A percentile compares a stretch with the other conserved stretches of the same genome.
Conservation (phyloP, 2,888 invertebrate species). For the Brachyptera risi region DNA sequence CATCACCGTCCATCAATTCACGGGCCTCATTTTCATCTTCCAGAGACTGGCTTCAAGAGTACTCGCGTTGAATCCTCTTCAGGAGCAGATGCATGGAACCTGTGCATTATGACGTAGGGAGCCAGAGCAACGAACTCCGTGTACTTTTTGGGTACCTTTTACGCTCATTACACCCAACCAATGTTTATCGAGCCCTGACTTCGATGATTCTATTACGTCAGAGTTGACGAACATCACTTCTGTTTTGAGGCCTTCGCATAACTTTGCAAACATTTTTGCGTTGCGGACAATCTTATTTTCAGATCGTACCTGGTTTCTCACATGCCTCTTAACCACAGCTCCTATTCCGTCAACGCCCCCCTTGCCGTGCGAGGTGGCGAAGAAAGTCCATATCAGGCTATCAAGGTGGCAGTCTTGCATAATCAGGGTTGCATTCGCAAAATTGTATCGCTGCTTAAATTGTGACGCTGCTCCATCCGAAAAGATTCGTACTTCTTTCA, state of each 20-base stretch:
- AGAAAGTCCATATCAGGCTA: not conserved
- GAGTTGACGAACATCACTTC: not conserved
- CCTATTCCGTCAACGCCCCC: not conserved
- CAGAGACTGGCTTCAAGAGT: too few relatives aligned
- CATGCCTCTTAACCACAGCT: not conserved
- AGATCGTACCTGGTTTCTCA: not conserved
- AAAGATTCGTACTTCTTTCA: not conserved
- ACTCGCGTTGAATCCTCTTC: not conserved
- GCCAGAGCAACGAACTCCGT: not conserved
- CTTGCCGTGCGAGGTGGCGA: conserved; percentile 2
- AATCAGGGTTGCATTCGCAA: not conserved
- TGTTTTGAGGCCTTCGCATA: not conserved
- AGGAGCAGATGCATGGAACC: not conserved
- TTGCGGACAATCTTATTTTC: not conserved
- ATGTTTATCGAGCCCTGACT: not conserved
- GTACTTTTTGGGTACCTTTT: not conserved
- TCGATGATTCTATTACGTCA: not conserved
- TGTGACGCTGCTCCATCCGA: not conserved
- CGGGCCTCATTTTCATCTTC: not conserved
- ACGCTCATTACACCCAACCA: not conserved
- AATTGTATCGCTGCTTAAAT: not conserved
- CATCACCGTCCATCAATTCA: too few relatives aligned
- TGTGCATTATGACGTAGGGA: not conserved
- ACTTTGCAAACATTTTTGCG: not conserved
- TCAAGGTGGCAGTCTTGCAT: not conserved